A percentile compares a stretch with the other conserved stretches of the same genome.
Conservation (phyloP, 1,140 invertebrate species). For the Brachionus angularis region DNA sequence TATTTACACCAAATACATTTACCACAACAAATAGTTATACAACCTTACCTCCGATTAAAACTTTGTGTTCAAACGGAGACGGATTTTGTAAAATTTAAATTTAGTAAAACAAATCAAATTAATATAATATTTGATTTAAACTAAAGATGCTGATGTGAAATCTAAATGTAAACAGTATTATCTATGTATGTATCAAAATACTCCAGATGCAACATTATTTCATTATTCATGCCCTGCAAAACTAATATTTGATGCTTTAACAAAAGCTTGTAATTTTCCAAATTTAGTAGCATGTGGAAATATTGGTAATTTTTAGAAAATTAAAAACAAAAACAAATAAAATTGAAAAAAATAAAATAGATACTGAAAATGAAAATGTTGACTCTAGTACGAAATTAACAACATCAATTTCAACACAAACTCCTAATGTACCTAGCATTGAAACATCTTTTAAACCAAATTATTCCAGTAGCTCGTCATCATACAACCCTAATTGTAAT, state of each 20-base stretch:
- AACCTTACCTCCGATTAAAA: not conserved
- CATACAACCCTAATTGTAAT: no score
- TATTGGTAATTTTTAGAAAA: not conserved
- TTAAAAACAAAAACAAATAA: no score
- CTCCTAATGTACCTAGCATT: no score
- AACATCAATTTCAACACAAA: not conserved
- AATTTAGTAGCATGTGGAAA: not conserved
- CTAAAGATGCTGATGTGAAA: conserved; percentile 19
- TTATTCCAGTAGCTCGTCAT: no score
- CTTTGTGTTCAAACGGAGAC: conserved; percentile 33
- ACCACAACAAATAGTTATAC: not conserved
- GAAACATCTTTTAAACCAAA: no score
- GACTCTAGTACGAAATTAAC: not conserved
- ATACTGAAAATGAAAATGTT: not conserved
- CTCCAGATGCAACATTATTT: not conserved
- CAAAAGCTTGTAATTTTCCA: conserved; percentile 11
- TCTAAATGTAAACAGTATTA: conserved; percentile 25
- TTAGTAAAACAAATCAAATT: not conserved
- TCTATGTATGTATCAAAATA: conserved; percentile 1
- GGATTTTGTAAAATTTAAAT: conserved; percentile 5
- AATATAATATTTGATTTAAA: not conserved
- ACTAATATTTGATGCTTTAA: conserved; percentile 5
- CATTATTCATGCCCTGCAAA: conserved; percentile 1
- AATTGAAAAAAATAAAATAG: not conserved
- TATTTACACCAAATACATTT: not conserved